These are phyloP conservation scores for Eumaeus atala DNA, from an alignment of 1,140 invertebrate species.

Conservation along the genomic window DNA sequence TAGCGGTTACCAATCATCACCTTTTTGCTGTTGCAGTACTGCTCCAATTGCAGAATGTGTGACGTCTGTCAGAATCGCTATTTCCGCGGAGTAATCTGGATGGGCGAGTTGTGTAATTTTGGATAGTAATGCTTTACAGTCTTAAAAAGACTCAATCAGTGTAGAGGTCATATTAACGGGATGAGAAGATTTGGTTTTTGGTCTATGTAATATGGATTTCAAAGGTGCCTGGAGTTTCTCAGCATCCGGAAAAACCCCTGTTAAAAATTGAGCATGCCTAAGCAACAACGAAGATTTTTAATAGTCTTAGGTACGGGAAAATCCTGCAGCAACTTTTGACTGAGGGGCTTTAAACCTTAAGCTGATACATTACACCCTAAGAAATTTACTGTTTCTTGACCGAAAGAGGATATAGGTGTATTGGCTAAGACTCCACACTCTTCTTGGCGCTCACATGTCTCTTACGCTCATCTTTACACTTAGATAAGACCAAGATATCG, in stretches of 20 bases:
- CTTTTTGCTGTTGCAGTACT: not conserved
- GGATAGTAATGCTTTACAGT: conserved; percentile 6
- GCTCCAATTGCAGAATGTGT: not conserved
- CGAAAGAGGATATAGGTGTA: conserved; percentile 18
- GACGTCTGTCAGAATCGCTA: not conserved
- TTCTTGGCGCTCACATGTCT: too few relatives aligned
- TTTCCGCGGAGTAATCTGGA: not conserved
- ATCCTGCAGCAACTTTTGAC: conserved; percentile 3
- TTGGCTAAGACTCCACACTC: too few relatives aligned
- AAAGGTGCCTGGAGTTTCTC: conserved; percentile 8
- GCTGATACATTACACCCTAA: conserved; percentile 8
- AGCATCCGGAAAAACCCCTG: conserved; percentile 14
- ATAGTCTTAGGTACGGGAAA: conserved; percentile 18
- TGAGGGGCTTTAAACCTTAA: conserved; percentile 12
- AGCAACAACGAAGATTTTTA: conserved; percentile 15
- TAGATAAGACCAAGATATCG: too few relatives aligned
- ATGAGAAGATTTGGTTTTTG: conserved; percentile 16
- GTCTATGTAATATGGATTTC: conserved; percentile 5
- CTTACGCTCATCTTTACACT: too few relatives aligned
- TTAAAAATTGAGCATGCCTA: conserved; percentile 16
- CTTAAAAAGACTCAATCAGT: not conserved
- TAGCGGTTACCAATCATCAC: not conserved
- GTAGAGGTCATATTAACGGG: conserved; percentile 14
- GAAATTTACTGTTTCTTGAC: conserved; percentile 16
- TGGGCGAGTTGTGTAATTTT: conserved; percentile 8